Evolutionary conservation across 2,797 vertebrate species (phyloP), one percentile per base, ranked within the genome.

Genomic region (Anguilla pacifica): DNA sequence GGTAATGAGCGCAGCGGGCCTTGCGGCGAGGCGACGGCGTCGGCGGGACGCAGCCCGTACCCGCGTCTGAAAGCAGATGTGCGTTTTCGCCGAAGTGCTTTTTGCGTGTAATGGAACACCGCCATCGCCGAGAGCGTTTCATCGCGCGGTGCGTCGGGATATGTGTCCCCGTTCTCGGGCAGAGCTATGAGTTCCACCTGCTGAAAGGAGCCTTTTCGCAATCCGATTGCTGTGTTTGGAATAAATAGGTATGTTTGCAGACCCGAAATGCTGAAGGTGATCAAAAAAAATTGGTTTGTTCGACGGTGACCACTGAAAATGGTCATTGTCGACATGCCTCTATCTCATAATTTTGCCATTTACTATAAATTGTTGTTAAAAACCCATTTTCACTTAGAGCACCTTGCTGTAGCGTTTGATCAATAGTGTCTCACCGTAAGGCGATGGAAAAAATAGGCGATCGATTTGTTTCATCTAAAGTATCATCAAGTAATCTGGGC

Each of bases 391-490:
- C 43, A 81, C 77, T 46, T 22, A 25, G 39, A 81, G 17, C 77
- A 10, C 39, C 43, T 81, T 81, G 43, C 39, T 49, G 17, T n/a
- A 22, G 19, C 77, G 2, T 81, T 22, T 25, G 77, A 81, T 81
- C 77, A 81, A 81, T 81, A 81, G 25, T 81, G 77, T 49, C 19
- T 22, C 25, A 81, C 39, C 77, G 43, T 81, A 81, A 25, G 77
- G 43, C 43, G 22, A 46, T 81, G 77, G 39, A 49, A 81, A 81
- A 81, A 81, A 81, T 81, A 25, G 77, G 19, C 77, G 49, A 81
- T 81, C 22, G 77, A 81, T 81, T 81, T 81, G 43, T 81, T 81
- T 81, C 43, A 81, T 81, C 77, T 49, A 81, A 81, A 81, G 77
- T 81, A 81, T 81, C 77, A 81, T 81, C 39, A 81, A 81, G 77